Evolutionary conservation across 2,888 invertebrate species (phyloP).

Genomic region (Rutpela maculata): DNA sequence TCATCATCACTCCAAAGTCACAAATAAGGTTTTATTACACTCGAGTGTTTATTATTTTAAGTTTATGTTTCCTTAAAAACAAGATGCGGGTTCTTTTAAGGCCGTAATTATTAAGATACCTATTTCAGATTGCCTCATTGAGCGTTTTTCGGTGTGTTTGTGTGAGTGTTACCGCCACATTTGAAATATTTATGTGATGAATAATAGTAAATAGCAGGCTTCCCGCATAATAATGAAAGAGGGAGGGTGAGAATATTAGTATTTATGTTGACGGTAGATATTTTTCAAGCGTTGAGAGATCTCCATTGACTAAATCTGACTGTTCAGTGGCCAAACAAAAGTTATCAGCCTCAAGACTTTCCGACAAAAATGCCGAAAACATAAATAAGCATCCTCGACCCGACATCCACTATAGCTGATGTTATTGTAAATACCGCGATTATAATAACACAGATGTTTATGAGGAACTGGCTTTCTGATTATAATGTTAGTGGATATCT

Average conservation of each 20-base stretch:
- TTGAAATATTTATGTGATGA: conserved; percentile 52
- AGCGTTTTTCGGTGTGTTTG: conserved; percentile 44
- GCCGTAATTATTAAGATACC: conserved; percentile 49
- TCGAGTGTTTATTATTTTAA: not conserved
- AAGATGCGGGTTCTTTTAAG: conserved; percentile 46
- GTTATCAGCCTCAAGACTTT: conserved; percentile 57
- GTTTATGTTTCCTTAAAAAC: conserved; percentile 19
- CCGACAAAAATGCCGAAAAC: conserved; percentile 67
- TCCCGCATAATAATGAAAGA: conserved; percentile 49
- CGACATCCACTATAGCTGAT: conserved; percentile 54
- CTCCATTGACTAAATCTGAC: conserved; percentile 54
- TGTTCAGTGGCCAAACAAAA: conserved; percentile 58
- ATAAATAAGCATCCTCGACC: conserved; percentile 63
- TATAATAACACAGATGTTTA: conserved; percentile 64
- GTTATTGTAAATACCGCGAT: conserved; percentile 63
- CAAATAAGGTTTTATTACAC: too few species aligned
- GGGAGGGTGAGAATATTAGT: conserved; percentile 50
- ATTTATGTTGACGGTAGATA: conserved; percentile 55
- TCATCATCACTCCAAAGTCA: too few species aligned
- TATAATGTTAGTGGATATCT: conserved; percentile 56
- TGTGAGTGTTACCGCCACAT: conserved; percentile 46
- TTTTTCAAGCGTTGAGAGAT: conserved; percentile 55
- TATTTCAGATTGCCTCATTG: conserved; percentile 44
- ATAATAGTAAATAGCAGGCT: conserved; percentile 55
- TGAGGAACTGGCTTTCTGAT: conserved; percentile 58